Evolutionary conservation across 1,140 invertebrate species (phyloP), one percentile per base, ranked within the genome.

Genomic region (Vanessa atalanta): DNA sequence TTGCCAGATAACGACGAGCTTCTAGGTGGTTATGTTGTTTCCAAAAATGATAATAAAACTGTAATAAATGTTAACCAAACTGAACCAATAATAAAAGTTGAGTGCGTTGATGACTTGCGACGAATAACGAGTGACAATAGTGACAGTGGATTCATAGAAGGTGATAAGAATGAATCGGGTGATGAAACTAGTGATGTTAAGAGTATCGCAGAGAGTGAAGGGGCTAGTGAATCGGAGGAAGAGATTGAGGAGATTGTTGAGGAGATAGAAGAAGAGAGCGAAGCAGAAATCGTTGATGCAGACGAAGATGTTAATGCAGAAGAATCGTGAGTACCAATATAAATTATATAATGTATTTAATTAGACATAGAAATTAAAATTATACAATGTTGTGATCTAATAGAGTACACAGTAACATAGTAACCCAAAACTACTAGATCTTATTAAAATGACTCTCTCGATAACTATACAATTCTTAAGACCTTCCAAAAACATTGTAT

Each of bases 111-210:
- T 31, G 77, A 82, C 57, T 72, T 89, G 12, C 85, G 84, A 74
- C 80, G 85, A 65, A 89, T 91, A 53, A 87, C 84, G 1, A 87
- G 87, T 89, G 89, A 93, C 67, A 93, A 91, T 50, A 93, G 91
- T 91, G 91, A 93, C 57, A 93, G 91, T 90, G 91, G 91, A 13
- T 92, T 92, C 72, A 73, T 92, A 75, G 90, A 92, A 66, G 78
- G 85, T 81, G 88, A 90, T 70, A 88, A 78, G 73, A 82, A 81
- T 67, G 84, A 84, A 68, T 83, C 81, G 1, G 81, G 83, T 73
- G 87, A 88, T 75, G 87, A 88, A 60, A 87, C 82, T 23, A 83
- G 81, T 84, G 82, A 81, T 72, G 83, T 86, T 63, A 87, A 85
- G 67, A 89, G 83, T 83, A 69, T 83, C 65, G 79, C 72, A 0